Evolutionary conservation across 2,888 invertebrate genomes (phyloP), one percentile per base, ranked within the genome.

Genomic region (Carpatolechia fugitivella): DNA sequence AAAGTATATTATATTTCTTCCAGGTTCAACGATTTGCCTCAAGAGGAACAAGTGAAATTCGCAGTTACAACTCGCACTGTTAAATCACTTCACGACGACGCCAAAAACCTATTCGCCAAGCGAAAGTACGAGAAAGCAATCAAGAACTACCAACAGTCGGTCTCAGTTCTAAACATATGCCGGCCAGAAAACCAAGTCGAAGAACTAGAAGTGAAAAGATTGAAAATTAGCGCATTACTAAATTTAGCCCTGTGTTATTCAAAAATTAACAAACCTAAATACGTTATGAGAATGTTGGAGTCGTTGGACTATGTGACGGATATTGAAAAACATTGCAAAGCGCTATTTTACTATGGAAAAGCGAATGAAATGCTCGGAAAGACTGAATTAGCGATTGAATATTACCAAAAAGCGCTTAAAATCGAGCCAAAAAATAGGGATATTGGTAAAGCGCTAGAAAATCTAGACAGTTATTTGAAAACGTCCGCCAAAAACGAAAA

Each of bases 401-500:
- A 78, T 36, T 89, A 82, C 33, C 85, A 80, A 56, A 86, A 80
- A 66, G 86, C 90, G 0, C 57, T 87, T 1, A 85, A 82, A 69
- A 55, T 90, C 0, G 88, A 90, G 50, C 90, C 89, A 0, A 85
- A 76, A 52, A 90, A 90, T 51, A 76, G 72, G 56, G 90, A 89
- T 52, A 86, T 90, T 0, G 89, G 86, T 0, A 63, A 65, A 49
- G 69, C 80, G 0, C 52, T 90, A 10, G 68, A 80, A 0, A 66
- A 75, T 5, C 59, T 88, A 20, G 85, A 90, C 36, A 60, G 54
- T 0, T 74, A 72, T 51, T 58, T 66, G 0, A 78, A 77, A 68
- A 64, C 61, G 1, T 73, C 79, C 0, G 64, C 64, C 0, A 60
- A 60, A 1, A 62, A 68, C 1, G 89, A 85, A 44, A 83, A 80